These are phyloP conservation scores for Okamejei kenojei DNA, from an alignment of 2,797 vertebrate genomes.

Conservation along the genomic window DNA sequence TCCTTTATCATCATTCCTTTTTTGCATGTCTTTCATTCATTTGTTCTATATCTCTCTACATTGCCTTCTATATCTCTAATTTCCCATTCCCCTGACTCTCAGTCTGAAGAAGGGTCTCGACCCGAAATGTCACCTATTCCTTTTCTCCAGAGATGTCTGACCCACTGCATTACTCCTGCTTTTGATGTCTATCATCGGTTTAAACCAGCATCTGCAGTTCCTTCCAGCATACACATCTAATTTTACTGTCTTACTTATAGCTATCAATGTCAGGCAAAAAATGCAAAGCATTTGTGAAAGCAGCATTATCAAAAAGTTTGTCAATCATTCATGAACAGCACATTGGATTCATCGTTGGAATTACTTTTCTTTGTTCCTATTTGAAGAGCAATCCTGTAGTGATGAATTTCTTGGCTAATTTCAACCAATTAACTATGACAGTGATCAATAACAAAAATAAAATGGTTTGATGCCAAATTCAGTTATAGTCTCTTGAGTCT, in stretches of 20 bases:
- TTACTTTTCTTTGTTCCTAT: neutral
- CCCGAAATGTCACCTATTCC: too few relatives aligned
- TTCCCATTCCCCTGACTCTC: too few relatives aligned
- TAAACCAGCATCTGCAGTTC: too few relatives aligned
- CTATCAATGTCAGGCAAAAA: neutral
- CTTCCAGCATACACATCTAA: too few relatives aligned
- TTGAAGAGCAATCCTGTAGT: neutral
- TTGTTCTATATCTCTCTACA: too few relatives aligned
- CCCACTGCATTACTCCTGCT: too few relatives aligned
- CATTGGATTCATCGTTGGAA: neutral
- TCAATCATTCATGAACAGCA: neutral
- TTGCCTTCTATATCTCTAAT: too few relatives aligned
- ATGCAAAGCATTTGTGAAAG: neutral
- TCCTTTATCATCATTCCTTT: too few relatives aligned
- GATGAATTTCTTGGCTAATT: slow-evolving; percentile 28
- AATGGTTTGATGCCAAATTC: slow-evolving; percentile 15
- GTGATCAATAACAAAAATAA: slow-evolving; percentile 32
- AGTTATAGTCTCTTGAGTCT: slow-evolving; percentile 24
- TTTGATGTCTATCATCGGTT: too few relatives aligned
- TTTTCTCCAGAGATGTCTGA: too few relatives aligned
- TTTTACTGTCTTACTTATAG: neutral
- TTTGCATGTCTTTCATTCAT: too few relatives aligned
- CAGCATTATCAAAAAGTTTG: neutral
- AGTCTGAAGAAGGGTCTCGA: too few relatives aligned
- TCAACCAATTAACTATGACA: slow-evolving; percentile 21